Conservation (phyloP, 2,888 invertebrate species). For the Noctuana brunneofusca region DNA sequence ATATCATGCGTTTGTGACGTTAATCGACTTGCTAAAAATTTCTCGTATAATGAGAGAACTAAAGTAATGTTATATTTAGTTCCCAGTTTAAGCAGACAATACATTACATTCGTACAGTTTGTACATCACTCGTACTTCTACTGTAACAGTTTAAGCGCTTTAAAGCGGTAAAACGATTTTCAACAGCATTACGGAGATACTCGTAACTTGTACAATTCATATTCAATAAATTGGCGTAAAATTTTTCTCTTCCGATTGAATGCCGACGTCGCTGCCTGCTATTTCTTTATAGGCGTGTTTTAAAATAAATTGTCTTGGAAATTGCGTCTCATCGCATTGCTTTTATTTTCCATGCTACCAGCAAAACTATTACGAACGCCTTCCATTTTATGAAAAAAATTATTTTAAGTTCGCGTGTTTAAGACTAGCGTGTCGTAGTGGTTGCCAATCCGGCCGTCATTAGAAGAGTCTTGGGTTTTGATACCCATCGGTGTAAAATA, state of each 20-base stretch:
- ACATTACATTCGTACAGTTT: too few species aligned
- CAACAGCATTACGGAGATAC: constrained; percentile 17
- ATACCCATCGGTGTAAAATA: too few species aligned
- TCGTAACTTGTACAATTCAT: constrained; percentile 23
- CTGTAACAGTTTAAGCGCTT: neutral
- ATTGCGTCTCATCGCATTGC: constrained; percentile 8
- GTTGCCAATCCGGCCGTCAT: too few species aligned
- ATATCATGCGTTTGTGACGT: too few species aligned
- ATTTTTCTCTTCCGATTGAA: constrained; percentile 30
- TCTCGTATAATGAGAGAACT: too few species aligned
- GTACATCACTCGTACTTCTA: neutral
- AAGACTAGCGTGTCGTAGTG: neutral
- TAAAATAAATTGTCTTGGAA: constrained; percentile 30
- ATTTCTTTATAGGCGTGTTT: constrained; percentile 19
- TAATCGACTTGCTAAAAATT: too few species aligned
- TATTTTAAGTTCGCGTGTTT: neutral
- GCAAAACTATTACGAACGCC: neutral
- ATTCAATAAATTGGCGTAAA: constrained; percentile 23
- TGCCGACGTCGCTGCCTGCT: constrained; percentile 3
- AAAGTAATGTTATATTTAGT: too few species aligned
- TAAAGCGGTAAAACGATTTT: constrained; percentile 4
- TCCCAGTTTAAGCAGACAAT: too few species aligned
- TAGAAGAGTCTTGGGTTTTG: too few species aligned
- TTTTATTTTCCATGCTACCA: constrained; percentile 11
- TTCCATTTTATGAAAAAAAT: constrained; percentile 2